phyloP scores from a whole-genome alignment of 2,888 invertebrate species.

The Amaurobius ferox region DNA sequence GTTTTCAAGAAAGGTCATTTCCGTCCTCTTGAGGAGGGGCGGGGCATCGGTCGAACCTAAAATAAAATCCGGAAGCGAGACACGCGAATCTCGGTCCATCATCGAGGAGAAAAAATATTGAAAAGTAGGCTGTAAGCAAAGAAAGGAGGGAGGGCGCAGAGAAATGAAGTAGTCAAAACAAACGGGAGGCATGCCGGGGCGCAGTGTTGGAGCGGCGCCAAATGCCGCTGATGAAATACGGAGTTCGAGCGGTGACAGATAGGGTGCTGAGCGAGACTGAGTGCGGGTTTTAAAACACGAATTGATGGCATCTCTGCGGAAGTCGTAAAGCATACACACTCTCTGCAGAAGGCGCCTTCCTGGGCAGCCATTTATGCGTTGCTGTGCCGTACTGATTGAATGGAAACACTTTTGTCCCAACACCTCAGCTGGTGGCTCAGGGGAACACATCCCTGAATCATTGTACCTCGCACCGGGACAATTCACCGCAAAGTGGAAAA shows the following conservation, averaged over 20 bases:
- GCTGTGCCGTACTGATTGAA: no score
- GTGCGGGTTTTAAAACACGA: slow-evolving; percentile 68
- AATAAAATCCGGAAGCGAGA: slow-evolving; percentile 31
- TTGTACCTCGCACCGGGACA: no score
- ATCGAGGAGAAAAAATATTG: neutral
- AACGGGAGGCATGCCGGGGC: slow-evolving; percentile 37
- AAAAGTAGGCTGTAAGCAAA: neutral
- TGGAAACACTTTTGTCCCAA: no score
- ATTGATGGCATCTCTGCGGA: slow-evolving; percentile 65
- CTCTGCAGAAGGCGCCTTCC: neutral
- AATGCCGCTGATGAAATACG: slow-evolving; percentile 61
- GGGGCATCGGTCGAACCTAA: no score
- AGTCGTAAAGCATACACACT: slow-evolving; percentile 59
- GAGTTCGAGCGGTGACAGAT: slow-evolving; percentile 67
- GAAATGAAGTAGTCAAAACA: slow-evolving; percentile 38
- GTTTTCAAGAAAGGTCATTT: no score
- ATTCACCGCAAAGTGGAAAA: no score
- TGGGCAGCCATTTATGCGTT: neutral
- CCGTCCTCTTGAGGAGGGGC: no score
- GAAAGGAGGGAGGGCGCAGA: neutral
- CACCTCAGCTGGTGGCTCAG: no score
- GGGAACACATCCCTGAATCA: no score
- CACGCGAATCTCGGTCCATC: neutral
- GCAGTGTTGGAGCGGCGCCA: slow-evolving; percentile 66
- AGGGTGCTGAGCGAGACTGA: slow-evolving; percentile 66